phyloP scores from a whole-genome alignment of 2,797 vertebrate genomes.

The Erithacus rubecula region DNA sequence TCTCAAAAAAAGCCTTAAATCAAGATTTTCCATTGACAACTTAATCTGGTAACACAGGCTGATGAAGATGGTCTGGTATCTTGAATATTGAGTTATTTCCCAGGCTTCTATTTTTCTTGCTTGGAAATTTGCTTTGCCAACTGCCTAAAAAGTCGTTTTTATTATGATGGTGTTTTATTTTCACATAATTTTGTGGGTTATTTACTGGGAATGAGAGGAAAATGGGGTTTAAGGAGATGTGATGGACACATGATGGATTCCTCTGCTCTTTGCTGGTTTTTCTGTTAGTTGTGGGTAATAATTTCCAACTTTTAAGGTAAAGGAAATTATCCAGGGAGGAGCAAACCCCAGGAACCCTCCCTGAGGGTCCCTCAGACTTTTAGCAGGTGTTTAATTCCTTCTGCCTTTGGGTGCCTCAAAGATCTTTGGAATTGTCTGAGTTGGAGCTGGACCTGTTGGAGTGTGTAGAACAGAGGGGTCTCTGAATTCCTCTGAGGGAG shows the following conservation, averaged over 20 bases:
- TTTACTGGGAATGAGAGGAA: not conserved
- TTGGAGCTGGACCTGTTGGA: not conserved
- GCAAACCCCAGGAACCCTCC: not conserved
- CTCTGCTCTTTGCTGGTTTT: not conserved
- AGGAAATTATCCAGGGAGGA: not conserved
- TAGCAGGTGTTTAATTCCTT: not conserved
- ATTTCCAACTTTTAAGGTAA: not conserved
- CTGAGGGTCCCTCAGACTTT: not conserved
- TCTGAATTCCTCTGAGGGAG: too few species aligned
- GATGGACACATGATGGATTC: not conserved
- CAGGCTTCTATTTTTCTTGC: not conserved
- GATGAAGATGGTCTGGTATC: not conserved
- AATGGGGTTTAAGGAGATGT: not conserved
- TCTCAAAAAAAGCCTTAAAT: not conserved
- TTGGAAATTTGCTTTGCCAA: not conserved
- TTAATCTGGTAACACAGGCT: not conserved
- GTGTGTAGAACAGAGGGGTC: too few species aligned
- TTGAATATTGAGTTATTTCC: conserved; percentile 30
- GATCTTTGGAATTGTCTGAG: rapidly evolving
- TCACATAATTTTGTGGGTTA: not conserved
- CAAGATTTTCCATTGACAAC: conserved; percentile 7
- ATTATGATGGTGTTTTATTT: not conserved
- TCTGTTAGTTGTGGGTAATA: not conserved
- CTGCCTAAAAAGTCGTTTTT: not conserved
- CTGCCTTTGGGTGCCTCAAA: not conserved